Conservation (phyloP, 2,888 invertebrate genomes). For the Chrysolina americana region DNA sequence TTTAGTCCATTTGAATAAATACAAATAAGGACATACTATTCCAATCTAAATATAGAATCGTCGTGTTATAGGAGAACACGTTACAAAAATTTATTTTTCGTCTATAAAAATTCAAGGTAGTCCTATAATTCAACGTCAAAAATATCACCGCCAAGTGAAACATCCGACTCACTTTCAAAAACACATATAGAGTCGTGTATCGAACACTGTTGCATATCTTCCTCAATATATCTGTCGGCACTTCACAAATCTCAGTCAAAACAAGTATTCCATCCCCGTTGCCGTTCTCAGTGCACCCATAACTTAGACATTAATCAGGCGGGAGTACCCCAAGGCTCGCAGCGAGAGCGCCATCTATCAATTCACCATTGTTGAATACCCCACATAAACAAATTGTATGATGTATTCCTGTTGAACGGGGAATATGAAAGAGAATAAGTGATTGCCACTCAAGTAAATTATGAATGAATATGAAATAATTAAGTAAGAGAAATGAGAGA, state of each 20-base stretch:
- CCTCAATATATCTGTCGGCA: constrained; percentile 61
- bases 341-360: constrained; percentile 47
- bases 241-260: constrained; percentile 63
- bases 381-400: constrained; percentile 48
- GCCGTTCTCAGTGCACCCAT: constrained; percentile 57
- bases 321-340: constrained; percentile 48
- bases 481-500: neutral
- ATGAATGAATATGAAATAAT: constrained; percentile 36
- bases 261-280: constrained; percentile 62
- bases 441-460: constrained; percentile 40
- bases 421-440: constrained; percentile 32
- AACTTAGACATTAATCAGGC: constrained; percentile 60
- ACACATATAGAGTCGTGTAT: constrained; percentile 39
- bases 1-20: too few species aligned
- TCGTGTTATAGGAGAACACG: too few species aligned
- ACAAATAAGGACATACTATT: too few species aligned
- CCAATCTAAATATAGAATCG: too few species aligned
- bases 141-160: constrained; percentile 4
- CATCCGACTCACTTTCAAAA: constrained; percentile 31
- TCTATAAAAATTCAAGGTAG: neutral
- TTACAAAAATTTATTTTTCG: too few species aligned
- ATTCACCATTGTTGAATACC: constrained; percentile 49
- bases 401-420: constrained; percentile 36
- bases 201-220: constrained; percentile 50
- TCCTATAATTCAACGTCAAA: constrained; percentile 1